Evolutionary conservation across 2,113 vertebrate species (phyloP).

Genomic region (Equus quagga): DNA sequence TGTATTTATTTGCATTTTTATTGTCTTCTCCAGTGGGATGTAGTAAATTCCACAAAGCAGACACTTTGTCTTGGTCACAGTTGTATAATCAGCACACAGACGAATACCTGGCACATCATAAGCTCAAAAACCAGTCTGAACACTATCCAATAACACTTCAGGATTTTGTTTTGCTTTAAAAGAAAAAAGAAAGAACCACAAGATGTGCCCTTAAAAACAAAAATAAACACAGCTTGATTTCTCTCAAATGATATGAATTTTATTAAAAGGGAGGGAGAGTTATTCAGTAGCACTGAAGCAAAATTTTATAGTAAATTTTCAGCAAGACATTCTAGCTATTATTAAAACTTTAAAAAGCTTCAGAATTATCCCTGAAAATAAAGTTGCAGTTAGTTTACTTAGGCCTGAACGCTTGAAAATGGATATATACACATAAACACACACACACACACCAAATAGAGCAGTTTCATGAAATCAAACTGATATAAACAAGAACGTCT

Average conservation of each 20-base stretch:
- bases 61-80: slow-evolving; percentile 3
- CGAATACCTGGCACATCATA: neutral
- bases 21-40: neutral
- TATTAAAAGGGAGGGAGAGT: slow-evolving; percentile 27
- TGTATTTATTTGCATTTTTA: slow-evolving; percentile 19
- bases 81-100: slow-evolving; percentile 12
- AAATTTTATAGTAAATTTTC: neutral
- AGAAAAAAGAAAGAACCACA: neutral
- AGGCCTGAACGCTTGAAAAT: slow-evolving; percentile 31
- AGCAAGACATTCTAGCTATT: slow-evolving; percentile 23
- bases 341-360: slow-evolving; percentile 21
- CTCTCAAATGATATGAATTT: slow-evolving; percentile 53
- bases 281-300: slow-evolving; percentile 27
- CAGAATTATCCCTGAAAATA: slow-evolving; percentile 63
- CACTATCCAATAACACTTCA: slow-evolving; percentile 30
- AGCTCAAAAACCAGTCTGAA: slow-evolving; percentile 32
- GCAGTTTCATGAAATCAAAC: slow-evolving; percentile 30
- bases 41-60: slow-evolving; percentile 53
- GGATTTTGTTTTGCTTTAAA: neutral
- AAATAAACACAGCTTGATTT: slow-evolving; percentile 32
- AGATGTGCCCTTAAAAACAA: slow-evolving; percentile 4
- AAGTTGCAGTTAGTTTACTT: slow-evolving; percentile 39
- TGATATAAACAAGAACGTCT: neutral
- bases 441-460: slow-evolving; percentile 17
- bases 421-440: neutral